Evolutionary conservation across 1,140 invertebrate genomes (phyloP), one percentile per base, ranked within the genome.

Genomic region (Daktulosphaira vitifoliae): DNA sequence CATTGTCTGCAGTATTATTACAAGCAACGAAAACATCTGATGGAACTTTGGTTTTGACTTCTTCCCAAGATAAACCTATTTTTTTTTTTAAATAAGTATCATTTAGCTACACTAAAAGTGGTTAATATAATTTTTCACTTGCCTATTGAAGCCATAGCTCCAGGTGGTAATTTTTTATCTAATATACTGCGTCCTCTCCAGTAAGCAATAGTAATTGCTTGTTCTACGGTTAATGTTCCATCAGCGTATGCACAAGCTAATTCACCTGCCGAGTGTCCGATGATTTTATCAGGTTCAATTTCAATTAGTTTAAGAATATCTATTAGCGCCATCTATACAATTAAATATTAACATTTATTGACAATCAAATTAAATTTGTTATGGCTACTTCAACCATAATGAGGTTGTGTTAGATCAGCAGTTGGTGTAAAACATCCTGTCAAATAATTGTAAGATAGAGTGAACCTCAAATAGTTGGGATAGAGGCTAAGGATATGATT

Each of bases 261-360:
- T 76, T 91, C 88, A 23, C 89, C 89, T 1, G 89, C 88, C n/a
- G 90, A 92, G 73, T 94, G 90, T 3, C 84, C 91, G 71, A 95
- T 83, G 50, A 94, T 87, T 39, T 85, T 88, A 75, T 94, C 89
- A 4, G 85, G 83, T 65, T 85, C 80, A 18, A 96, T 79, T 16
- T 84, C 86, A 65, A 94, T 68, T 3, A 77, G 73, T 33, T 74
- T 80, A 20, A 96, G 73, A 1, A 90, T 70, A 74, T 95, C 90
- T 9, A 89, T 86, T 18, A 96, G 76, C 26, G 83, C 91, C 68
- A 95, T 86, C 81, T 91, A 77, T 68, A 71, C n/a, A n/a, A n/a
- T n/a, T n/a, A 54, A 93, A 38, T 4, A 53, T 8, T n/a, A 42
- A 18, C 5, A 56, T 15, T 42, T 15, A 15, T 42, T n/a, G n/a